These are phyloP conservation scores for Notospermus geniculatus DNA, from an alignment of 1,140 invertebrate genomes.

Conservation along the genomic window DNA sequence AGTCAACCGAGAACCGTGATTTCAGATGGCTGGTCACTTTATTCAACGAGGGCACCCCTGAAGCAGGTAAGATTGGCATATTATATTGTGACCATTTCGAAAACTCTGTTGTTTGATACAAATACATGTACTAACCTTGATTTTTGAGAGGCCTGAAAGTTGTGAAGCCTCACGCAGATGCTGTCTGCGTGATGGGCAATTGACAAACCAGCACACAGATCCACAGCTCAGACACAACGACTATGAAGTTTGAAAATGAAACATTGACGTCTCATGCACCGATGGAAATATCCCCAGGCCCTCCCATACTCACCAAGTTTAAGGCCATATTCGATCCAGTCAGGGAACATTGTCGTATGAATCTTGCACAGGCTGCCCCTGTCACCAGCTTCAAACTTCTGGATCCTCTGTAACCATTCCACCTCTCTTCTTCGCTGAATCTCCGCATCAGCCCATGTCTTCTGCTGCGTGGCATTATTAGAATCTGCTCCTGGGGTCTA, in stretches of 20 bases:
- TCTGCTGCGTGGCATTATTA: neutral
- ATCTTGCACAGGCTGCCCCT: neutral
- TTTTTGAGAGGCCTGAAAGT: too few relatives aligned
- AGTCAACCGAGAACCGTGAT: slow-evolving; percentile 43
- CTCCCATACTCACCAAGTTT: slow-evolving; percentile 54
- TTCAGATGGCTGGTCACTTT: slow-evolving; percentile 29
- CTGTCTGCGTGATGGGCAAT: too few relatives aligned
- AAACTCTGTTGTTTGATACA: too few relatives aligned
- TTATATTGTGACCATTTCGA: too few relatives aligned
- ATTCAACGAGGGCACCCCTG: slow-evolving; percentile 43
- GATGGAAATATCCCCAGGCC: too few relatives aligned
- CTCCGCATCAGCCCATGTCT: neutral
- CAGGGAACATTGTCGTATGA: slow-evolving; percentile 55
- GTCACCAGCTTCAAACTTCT: slow-evolving; percentile 26
- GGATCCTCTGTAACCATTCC: slow-evolving; percentile 11
- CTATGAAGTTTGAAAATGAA: too few relatives aligned
- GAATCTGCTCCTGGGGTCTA: neutral
- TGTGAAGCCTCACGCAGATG: too few relatives aligned
- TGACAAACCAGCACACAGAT: too few relatives aligned
- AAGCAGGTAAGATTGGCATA: too few relatives aligned
- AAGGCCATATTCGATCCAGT: slow-evolving; percentile 65
- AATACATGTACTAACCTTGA: too few relatives aligned
- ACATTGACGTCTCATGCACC: too few relatives aligned
- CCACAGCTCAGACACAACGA: too few relatives aligned
- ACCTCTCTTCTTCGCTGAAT: slow-evolving; percentile 1